Evolutionary conservation across 2,797 vertebrate species (phyloP).

Genomic region (Myoxocephalus aenaeus): DNA sequence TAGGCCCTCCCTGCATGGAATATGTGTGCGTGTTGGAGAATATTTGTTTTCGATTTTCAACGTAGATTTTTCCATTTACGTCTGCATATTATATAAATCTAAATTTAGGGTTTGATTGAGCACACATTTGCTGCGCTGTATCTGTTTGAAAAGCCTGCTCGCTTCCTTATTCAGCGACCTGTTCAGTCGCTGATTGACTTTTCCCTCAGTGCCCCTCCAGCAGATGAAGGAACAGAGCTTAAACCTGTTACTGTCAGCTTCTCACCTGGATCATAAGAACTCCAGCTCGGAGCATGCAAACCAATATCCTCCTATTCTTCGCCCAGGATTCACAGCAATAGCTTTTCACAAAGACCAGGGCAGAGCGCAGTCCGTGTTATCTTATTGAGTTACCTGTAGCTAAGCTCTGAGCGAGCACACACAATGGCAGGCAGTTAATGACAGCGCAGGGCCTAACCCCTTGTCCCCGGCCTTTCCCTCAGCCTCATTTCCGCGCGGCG

Average conservation of each 20-base stretch:
- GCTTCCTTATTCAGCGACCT: slow-evolving; percentile 66
- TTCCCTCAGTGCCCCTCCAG: slow-evolving; percentile 64
- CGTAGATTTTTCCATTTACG: slow-evolving; percentile 38
- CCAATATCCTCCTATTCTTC: slow-evolving; percentile 81
- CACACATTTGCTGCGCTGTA: slow-evolving; percentile 46
- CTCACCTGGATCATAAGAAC: slow-evolving; percentile 86
- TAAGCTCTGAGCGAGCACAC: slow-evolving; percentile 80
- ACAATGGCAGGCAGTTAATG: slow-evolving; percentile 85
- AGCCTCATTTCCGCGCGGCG: slow-evolving; percentile 87
- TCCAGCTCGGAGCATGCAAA: slow-evolving; percentile 80
- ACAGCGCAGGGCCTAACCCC: slow-evolving; percentile 79
- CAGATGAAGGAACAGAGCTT: slow-evolving; percentile 82
- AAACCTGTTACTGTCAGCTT: slow-evolving; percentile 87
- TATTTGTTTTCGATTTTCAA: slow-evolving; percentile 48
- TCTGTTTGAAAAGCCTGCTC: slow-evolving; percentile 60
- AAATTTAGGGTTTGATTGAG: slow-evolving; percentile 49
- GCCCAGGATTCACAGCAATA: slow-evolving; percentile 73
- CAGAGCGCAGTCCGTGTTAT: slow-evolving; percentile 73
- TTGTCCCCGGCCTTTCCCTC: slow-evolving; percentile 77
- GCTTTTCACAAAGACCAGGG: slow-evolving; percentile 76
- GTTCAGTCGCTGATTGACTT: slow-evolving; percentile 74
- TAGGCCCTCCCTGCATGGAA: slow-evolving; percentile 39
- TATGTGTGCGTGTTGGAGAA: slow-evolving; percentile 3
- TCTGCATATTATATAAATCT: slow-evolving; percentile 37
- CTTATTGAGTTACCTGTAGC: slow-evolving; percentile 86